Base-by-base conservation (phyloP, 2,797 vertebrate genomes). In the Hipposideros larvatus region DNA sequence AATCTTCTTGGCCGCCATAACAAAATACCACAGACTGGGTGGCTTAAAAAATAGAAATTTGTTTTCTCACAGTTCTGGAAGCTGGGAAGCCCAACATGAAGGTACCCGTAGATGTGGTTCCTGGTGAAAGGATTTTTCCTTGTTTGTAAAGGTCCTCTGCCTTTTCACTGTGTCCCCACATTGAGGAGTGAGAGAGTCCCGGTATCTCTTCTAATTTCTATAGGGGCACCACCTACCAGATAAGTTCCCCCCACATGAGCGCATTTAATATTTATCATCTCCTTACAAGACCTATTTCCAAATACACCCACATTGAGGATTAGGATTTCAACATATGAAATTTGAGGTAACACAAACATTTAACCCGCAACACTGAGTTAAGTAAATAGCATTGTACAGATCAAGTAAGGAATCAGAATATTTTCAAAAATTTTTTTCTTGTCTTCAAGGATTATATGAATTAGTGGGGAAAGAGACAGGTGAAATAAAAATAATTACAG, bases 201-300 rank as follows among this genome's bases (percentile, higher is more conserved):
- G 1, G 5, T 7, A 11, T 77, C 41, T 73, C 4, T 26, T 84
- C 15, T 51, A 51, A 13, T 26, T 65, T 48, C 73, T 37, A 37
- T 65, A 46, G 65, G 5, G 41, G 1, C 1, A 22, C 6, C 11
- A 31, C 1, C 11, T 34, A 37, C 34, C 13, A 78, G 7, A 61
- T n/a, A 65, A 55, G 21, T 1, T 2, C 3, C n/a, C 13, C n/a
- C 0, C 0, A 2, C 11, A 15, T 66, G 34, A 21, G 7, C 7
- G 71, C 21, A 21, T 43, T 41, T 24, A 28, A 79, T 3, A 9
- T 71, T 57, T 71, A 43, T 28, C 26, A 77, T 8, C 0, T 77
- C 4, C 9, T 86, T 15, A 18, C 11, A 66, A 41, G 28, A 19
- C 11, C 7, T 90, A 15, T 71, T 41, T 92, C 5, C 16, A 73